These are phyloP conservation scores for Lagopus leucura DNA, from an alignment of 2,113 vertebrate genomes.

Conservation along the genomic window DNA sequence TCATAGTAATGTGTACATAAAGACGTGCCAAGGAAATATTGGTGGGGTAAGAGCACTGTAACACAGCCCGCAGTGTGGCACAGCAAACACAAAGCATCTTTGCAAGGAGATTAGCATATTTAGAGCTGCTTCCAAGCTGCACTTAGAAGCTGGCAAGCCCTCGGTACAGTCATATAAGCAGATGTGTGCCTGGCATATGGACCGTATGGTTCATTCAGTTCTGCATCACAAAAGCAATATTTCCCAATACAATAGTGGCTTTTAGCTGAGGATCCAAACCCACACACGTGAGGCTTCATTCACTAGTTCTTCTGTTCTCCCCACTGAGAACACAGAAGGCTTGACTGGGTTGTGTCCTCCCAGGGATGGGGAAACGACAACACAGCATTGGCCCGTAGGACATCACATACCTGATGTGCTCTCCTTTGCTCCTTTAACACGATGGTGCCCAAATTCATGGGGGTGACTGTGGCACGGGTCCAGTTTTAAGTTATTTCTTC, in stretches of 20 bases:
- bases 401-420: not conserved
- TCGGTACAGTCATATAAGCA: not conserved
- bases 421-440: not conserved
- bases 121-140: not conserved
- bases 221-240: not conserved
- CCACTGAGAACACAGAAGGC: not conserved
- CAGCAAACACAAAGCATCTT: not conserved
- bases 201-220: not conserved
- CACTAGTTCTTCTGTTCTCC: not conserved
- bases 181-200: not conserved
- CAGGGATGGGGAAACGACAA: not conserved
- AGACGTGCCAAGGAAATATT: not conserved
- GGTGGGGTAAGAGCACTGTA: fast-evolving
- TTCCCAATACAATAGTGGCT: not conserved
- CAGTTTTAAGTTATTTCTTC: not conserved
- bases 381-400: not conserved
- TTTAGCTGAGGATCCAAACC: not conserved
- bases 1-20: fast-evolving
- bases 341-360: not conserved
- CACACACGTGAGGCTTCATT: not conserved
- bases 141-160: not conserved
- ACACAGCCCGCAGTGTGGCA: not conserved
- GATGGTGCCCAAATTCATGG: fast-evolving
- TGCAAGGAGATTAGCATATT: not conserved
- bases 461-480: not conserved